Percentiles rank a stretch among this genome's conserved stretches.
Conservation (phyloP, 2,888 invertebrate species). For the Gastracanthus pulcherrimus region DNA sequence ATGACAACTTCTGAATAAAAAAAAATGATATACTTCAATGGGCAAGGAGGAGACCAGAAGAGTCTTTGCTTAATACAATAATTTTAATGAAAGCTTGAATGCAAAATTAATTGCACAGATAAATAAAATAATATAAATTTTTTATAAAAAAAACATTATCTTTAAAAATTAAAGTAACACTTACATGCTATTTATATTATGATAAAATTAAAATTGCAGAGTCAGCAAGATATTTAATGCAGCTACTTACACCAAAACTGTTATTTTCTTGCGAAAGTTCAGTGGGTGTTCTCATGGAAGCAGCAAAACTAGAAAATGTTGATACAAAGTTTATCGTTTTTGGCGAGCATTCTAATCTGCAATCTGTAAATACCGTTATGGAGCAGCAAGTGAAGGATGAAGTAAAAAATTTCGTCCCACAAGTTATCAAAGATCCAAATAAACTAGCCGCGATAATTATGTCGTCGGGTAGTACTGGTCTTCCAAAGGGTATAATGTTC, state of each 20-base stretch:
- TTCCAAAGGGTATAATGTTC: conserved; percentile 62
- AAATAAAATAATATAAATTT: not conserved
- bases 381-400: not conserved
- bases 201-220: conserved; percentile 58
- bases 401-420: not conserved
- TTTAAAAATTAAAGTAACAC: not conserved
- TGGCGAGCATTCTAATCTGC: conserved; percentile 31
- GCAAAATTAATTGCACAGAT: not conserved
- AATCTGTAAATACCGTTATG: conserved; percentile 20
- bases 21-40: no score
- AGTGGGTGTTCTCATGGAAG: conserved; percentile 33
- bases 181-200: no score
- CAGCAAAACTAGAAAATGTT: conserved; percentile 52
- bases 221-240: conserved; percentile 60
- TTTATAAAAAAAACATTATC: not conserved
- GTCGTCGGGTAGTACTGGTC: conserved; percentile 65
- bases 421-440: conserved; percentile 12
- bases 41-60: no score
- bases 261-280: conserved; percentile 62
- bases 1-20: no score
- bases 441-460: conserved; percentile 60
- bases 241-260: conserved; percentile 64
- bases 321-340: conserved; percentile 50
- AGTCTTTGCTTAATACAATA: no score
- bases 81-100: no score